A percentile compares a stretch with the other conserved stretches of the same genome.
These are phyloP conservation scores for Torymus tubicola DNA, from an alignment of 2,888 invertebrate species.

Conservation along the genomic window DNA sequence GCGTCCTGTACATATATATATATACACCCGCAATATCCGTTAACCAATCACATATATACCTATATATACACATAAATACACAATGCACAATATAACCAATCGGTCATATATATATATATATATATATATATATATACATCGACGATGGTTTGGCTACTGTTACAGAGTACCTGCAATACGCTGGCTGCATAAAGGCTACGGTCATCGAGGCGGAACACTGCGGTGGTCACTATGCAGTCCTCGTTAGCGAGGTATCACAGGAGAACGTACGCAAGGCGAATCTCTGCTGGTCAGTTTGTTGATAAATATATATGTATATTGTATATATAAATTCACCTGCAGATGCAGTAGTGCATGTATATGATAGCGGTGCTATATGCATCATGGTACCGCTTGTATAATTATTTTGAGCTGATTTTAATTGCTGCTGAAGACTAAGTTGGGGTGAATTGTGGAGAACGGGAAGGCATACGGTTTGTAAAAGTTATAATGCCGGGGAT, in stretches of 20 bases:
- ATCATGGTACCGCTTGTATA: background rate
- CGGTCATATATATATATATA: too few relatives aligned
- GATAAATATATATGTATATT: background rate
- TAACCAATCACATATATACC: too few relatives aligned
- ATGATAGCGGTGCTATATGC: background rate
- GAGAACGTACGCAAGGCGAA: slow-evolving; percentile 78
- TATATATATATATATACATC: background rate
- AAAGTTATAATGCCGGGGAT: too few relatives aligned
- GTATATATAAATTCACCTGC: background rate
- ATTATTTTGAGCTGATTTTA: slow-evolving; percentile 24
- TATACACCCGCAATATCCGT: too few relatives aligned
- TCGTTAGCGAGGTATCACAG: slow-evolving; percentile 80
- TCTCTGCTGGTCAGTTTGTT: slow-evolving; percentile 78
- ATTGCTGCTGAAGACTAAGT: background rate
- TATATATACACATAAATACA: too few relatives aligned
- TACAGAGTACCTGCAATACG: slow-evolving; percentile 80
- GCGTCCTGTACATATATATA: too few relatives aligned
- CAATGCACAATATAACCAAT: too few relatives aligned
- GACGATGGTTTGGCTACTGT: slow-evolving; percentile 19
- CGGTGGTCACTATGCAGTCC: slow-evolving; percentile 78
- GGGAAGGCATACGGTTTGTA: too few relatives aligned
- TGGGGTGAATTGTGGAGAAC: too few relatives aligned
- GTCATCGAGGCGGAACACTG: slow-evolving; percentile 79
- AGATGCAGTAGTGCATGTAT: background rate
- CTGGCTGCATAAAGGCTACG: slow-evolving; percentile 80